Evolutionary conservation across 2,113 vertebrate genomes (phyloP), one percentile per base, ranked within the genome.

Genomic region (Oxyura jamaicensis): DNA sequence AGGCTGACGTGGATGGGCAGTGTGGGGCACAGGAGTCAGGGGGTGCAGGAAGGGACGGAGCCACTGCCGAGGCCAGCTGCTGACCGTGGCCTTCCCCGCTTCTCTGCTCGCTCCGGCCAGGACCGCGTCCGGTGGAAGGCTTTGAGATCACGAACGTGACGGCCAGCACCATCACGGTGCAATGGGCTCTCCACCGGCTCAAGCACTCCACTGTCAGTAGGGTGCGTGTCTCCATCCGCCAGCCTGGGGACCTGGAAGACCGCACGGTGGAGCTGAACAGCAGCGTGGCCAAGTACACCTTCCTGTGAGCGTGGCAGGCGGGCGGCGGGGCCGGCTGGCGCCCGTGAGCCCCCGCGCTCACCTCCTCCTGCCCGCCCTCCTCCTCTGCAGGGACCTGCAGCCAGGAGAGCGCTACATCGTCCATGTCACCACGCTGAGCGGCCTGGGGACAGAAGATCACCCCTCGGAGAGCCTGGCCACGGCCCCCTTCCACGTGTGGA

Each of bases 351-450:
- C 12, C 65, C 60, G 26, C 0, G 0, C 67, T 90, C 20, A 76
- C 46, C 21, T 10, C 31, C 55, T 81, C 46, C 67, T 56, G 62
- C 65, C 80, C 17, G 3, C 68, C 31, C 48, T 53, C 67, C 50
- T 73, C 86, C 50, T 73, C 86, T 55, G 2, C 97, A 99, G 99
- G 95, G 98, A 98, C 53, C 97, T 99, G 88, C 98, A 98, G 86
- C 99, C 99, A 33, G 99, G 98, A 96, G 98, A 98, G 93, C 98
- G 98, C 94, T 99, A 99, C 88, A 97, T 98, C 4, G 87, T 99
- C 82, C 98, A 98, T 6, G 98, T 98, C 73, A 93, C 98, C 2
- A 98, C 98, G 4, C 98, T 99, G 94, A 99, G 99, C 3, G 99
- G 99, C 66, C 85, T 98, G 33, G 97, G 98, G 77, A 98, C 97